phyloP scores from a whole-genome alignment of 2,888 invertebrate genomes.

The Allophyes oxyacanthae region DNA sequence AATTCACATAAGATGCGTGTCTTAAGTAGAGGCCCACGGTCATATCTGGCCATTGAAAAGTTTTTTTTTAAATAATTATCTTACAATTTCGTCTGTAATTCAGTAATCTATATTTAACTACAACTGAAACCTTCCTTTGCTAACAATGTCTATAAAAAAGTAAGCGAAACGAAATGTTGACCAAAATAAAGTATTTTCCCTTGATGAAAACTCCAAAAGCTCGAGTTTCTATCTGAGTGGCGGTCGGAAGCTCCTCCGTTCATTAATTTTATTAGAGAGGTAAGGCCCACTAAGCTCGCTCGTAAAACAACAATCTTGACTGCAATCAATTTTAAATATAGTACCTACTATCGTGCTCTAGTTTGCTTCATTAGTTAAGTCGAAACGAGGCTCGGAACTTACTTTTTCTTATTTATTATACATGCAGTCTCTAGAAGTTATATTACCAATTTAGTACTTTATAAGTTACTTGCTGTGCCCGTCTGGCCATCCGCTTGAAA shows the following conservation, averaged over 20 bases:
- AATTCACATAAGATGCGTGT: too few relatives aligned
- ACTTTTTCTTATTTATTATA: constrained; percentile 28
- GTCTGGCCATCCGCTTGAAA: too few relatives aligned
- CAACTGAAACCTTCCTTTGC: not conserved
- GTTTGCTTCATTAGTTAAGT: constrained; percentile 12
- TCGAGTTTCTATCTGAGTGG: constrained; percentile 29
- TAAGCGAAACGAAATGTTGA: constrained; percentile 15
- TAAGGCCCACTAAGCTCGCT: constrained; percentile 37
- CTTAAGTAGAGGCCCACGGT: too few relatives aligned
- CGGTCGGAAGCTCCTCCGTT: constrained; percentile 41
- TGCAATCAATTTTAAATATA: constrained; percentile 48
- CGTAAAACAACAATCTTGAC: constrained; percentile 49
- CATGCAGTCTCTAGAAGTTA: not conserved
- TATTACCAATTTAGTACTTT: too few relatives aligned
- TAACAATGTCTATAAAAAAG: constrained; percentile 10
- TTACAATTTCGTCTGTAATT: too few relatives aligned
- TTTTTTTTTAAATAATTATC: too few relatives aligned
- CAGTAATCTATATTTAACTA: not conserved
- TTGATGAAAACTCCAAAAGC: constrained; percentile 48
- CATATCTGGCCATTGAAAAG: too few relatives aligned
- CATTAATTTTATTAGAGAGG: constrained; percentile 54
- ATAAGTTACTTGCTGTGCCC: too few relatives aligned
- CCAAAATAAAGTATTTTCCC: constrained; percentile 38
- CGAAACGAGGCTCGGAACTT: constrained; percentile 15
- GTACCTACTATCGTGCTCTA: constrained; percentile 14